Evolutionary conservation across 2,888 invertebrate species (phyloP), one percentile per base, ranked within the genome.

Genomic region (Oligia latruncula): DNA sequence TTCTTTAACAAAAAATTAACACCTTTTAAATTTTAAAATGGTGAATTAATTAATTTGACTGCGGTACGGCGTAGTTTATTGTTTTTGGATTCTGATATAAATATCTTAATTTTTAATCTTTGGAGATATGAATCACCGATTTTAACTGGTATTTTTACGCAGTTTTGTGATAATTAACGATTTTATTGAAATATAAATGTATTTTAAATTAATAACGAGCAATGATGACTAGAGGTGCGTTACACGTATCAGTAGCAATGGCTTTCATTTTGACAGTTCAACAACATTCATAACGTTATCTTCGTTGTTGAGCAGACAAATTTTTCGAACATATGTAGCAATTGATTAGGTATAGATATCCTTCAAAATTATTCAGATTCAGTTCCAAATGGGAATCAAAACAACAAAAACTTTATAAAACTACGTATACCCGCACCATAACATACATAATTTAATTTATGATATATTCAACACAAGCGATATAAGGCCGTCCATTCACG

Each of bases 401-500:
- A 68, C 6, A 40, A 43, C n/a, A 17, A 0, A 46, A 82, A n/a
- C 6, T 58, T 71, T 71, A 68, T 13, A 74, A 70, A 60, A 40
- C 13, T 55, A 72, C 52, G 46, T 55, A 40, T 49, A 62, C 1
- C 60, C 13, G 13, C 9, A 65, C 40, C 35, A 71, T 83, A 86
- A 64, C 65, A 79, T 60, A 86, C 68, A 87, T 80, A 87, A 75
- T 73, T 80, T 80, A 71, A 84, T 87, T 80, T 87, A 87, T 87
- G 80, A 85, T 85, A 85, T 77, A 74, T 80, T 85, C 87, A 80
- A 77, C 87, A 62, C 83, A 86, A 72, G 73, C 87, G 82, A 89
- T 86, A 89, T 88, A 90, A 90, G 87, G 90, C 84, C 78, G 85
- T 77, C 88, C 89, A 90, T 86, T 90, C 90, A 91, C 90, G 88